Base-by-base conservation (phyloP, 2,113 vertebrate species). In the Tamias sibiricus region DNA sequence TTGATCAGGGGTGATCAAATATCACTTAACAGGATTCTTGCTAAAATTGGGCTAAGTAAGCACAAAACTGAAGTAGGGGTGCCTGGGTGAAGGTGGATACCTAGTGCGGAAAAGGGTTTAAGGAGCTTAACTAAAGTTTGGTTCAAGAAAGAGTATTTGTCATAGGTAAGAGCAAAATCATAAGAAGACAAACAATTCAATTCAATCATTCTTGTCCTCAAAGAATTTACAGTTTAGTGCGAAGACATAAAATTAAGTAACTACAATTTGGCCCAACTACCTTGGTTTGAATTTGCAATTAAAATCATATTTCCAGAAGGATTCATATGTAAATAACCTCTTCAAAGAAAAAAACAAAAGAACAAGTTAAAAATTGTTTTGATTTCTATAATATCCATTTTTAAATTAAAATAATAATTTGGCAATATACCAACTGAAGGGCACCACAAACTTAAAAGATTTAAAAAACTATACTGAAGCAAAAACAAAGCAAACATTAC, bases 311-410 rank as follows among this genome's bases (percentile, higher is more conserved):
- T 90, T 17, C 52, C 37, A 49, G 14, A 66, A 84, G 24, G n/a
- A 97, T 72, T 16, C 49, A 87, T 37, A 89, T 49, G 22, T 62
- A 94, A 79, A 94, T 87, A 83, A 59, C 2, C 16, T 90, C 57
- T 79, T 94, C 32, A 37, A 89, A 87, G 69, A 54, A 57, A 75
- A 57, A 75, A 54, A 59, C 6, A 35, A 89, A 72, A 74, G 37
- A 19, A 74, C 62, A 94, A 93, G 8, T 75, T 95, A 75, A 93
- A 91, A 92, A 12, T 28, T 97, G 49, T 54, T 87, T 92, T 42
- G 5, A 69, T 35, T 35, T 77, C 47, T 95, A 49, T 69, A 47
- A 64, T 79, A 54, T 68, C 72, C 85, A 16, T 81, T 85, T 92
- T 64, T 11, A 87, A 32, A 79, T 47, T 59, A 89, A 88, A 93